Base-by-base conservation (phyloP, 2,797 vertebrate genomes). In the Prunella strophiata region DNA sequence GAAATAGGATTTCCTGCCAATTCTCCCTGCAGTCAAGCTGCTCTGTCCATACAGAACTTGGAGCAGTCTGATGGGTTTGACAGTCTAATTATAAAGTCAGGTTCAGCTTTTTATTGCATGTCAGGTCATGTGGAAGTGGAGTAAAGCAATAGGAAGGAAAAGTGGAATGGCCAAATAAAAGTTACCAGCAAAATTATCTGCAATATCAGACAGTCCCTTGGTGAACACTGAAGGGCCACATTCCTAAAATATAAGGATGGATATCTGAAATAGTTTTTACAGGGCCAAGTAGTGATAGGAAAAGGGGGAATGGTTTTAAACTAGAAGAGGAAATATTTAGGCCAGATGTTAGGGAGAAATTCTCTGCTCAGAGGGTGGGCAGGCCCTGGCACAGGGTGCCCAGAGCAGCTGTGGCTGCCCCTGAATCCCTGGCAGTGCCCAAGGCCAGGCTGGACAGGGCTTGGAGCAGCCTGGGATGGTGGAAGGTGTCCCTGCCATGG, bases 1-100 rank as follows among this genome's bases (percentile, higher is more conserved):
- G 85, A 75, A 92, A 52, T 16, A 52, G 81, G 85, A 91, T 93
- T 91, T 93, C 89, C 92, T 96, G 93, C 82, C 91, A 81, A 3
- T 58, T 87, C 91, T 50, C 57, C 76, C 34, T 75, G 73, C 76
- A 57, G 61, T 22, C 43, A 29, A 9, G 20, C 73, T 85, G 45
- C 66, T 77, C 50, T 67, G 55, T n/a, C 87, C 65, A 1, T 27
- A 3, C 12, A 1, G 10, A 20, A 16, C 58, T 42, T 36, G 76
- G 51, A 86, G 88, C 87, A 47, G 13, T 5, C 68, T 74, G 73
- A 52, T 89, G 81, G 3, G 2, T 78, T 68, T 63, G 70, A 52
- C 40, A 29, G 68, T 9, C 34, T 86, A 27, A 79, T 91, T 91
- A 32, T 7, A 42, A 58, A 82, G 54, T 73, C 32, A 0, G 6